These are phyloP conservation scores for Hemibagrus wyckioides DNA, from an alignment of 2,113 vertebrate genomes.

Conservation along the genomic window DNA sequence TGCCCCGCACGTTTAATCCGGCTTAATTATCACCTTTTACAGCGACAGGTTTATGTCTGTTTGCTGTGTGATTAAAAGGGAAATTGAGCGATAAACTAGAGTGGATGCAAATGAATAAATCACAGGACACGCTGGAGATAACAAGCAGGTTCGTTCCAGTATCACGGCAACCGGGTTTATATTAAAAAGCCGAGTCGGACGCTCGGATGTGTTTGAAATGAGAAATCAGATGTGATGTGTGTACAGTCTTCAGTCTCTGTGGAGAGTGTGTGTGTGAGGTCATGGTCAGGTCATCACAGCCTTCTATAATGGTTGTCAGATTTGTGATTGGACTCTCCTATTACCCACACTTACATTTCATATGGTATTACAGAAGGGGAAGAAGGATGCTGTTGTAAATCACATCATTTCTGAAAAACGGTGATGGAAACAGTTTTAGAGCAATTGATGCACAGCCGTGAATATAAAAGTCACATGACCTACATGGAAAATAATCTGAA, in stretches of 20 bases:
- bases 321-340: neutral
- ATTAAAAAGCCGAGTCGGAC: neutral
- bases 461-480: neutral
- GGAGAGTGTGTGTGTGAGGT: neutral
- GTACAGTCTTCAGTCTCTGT: neutral
- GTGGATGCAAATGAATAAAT: slow-evolving; percentile 24
- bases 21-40: slow-evolving; percentile 65
- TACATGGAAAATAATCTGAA: neutral
- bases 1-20: slow-evolving; percentile 12
- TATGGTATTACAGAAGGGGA: neutral
- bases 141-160: slow-evolving; percentile 54
- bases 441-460: neutral
- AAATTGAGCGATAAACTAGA: slow-evolving; percentile 44
- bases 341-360: neutral
- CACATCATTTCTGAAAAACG: neutral
- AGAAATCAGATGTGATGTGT: neutral
- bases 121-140: slow-evolving; percentile 34
- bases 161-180: slow-evolving; percentile 24
- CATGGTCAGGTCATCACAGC: neutral
- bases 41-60: slow-evolving; percentile 43
- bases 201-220: neutral
- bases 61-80: slow-evolving; percentile 50
- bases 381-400: neutral
- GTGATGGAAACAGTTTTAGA: neutral
- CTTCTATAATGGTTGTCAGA: neutral